Evolutionary conservation across 2,888 invertebrate species (phyloP).

Genomic region (Gasteruption jaculator): DNA sequence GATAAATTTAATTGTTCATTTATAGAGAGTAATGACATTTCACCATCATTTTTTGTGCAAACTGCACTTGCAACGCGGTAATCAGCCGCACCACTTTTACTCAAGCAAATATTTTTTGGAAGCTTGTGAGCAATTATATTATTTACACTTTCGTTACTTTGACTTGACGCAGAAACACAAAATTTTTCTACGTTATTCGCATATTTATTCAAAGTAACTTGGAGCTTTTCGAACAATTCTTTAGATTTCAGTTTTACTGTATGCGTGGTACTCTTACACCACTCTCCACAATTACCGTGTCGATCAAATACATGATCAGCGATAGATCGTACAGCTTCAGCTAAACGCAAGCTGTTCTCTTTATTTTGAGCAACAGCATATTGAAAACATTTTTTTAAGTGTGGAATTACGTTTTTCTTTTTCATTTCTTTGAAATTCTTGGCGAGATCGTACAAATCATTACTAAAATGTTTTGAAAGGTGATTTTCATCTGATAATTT

Average conservation of each 20-base stretch:
- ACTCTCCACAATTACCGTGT: slow-evolving; percentile 23
- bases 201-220: slow-evolving; percentile 19
- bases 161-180: slow-evolving; percentile 22
- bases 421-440: slow-evolving; percentile 18
- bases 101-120: slow-evolving; percentile 17
- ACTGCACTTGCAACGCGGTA: slow-evolving; percentile 1
- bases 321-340: slow-evolving; percentile 13
- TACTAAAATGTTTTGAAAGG: slow-evolving; percentile 24
- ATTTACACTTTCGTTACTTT: slow-evolving; percentile 26
- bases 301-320: slow-evolving; percentile 21
- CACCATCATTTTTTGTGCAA: slow-evolving; percentile 10
- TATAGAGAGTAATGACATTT: no score
- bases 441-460: slow-evolving; percentile 22
- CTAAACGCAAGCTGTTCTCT: slow-evolving; percentile 16
- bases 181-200: slow-evolving; percentile 24
- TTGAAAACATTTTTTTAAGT: slow-evolving; percentile 23
- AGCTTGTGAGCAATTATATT: slow-evolving; percentile 29
- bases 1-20: no score
- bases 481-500: no score
- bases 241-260: slow-evolving; percentile 7
- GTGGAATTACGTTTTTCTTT: slow-evolving; percentile 19
- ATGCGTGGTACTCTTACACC: slow-evolving; percentile 19
- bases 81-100: background rate
- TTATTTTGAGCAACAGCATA: slow-evolving; percentile 21
- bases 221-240: slow-evolving; percentile 12